Conservation (phyloP, 1,140 invertebrate species). For the Thereuonema tuberculata region DNA sequence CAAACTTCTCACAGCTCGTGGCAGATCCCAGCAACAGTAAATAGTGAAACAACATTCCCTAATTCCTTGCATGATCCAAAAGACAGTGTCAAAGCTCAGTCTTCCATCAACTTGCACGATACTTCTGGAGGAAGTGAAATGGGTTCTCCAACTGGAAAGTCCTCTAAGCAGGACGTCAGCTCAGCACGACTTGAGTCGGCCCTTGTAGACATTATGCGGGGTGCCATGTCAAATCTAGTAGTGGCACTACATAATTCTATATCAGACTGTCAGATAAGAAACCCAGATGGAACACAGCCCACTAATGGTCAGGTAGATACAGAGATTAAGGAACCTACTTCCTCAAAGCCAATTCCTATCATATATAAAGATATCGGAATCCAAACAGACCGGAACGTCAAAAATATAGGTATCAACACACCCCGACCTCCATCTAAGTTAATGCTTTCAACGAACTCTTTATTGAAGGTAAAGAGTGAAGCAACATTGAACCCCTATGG, state of each 20-base stretch:
- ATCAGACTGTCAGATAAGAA: neutral
- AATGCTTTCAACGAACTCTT: neutral
- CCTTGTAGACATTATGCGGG: conserved; percentile 5
- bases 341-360: neutral
- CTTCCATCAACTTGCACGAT: too few species aligned
- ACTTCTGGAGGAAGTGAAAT: too few species aligned
- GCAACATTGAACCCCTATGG: neutral
- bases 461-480: conserved; percentile 8
- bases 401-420: conserved; percentile 1
- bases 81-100: too few species aligned
- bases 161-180: too few species aligned
- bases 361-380: neutral
- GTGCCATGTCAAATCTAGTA: neutral
- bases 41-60: neutral
- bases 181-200: conserved; percentile 1
- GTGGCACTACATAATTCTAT: neutral
- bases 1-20: neutral
- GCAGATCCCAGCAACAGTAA: neutral
- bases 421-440: neutral
- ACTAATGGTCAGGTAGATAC: neutral
- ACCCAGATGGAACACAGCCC: neutral
- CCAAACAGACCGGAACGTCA: neutral
- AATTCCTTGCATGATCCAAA: neutral
- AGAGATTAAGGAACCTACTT: neutral
- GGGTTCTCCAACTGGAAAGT: too few species aligned